Base-by-base conservation (phyloP, 2,888 invertebrate species). In the Macaria notata region DNA sequence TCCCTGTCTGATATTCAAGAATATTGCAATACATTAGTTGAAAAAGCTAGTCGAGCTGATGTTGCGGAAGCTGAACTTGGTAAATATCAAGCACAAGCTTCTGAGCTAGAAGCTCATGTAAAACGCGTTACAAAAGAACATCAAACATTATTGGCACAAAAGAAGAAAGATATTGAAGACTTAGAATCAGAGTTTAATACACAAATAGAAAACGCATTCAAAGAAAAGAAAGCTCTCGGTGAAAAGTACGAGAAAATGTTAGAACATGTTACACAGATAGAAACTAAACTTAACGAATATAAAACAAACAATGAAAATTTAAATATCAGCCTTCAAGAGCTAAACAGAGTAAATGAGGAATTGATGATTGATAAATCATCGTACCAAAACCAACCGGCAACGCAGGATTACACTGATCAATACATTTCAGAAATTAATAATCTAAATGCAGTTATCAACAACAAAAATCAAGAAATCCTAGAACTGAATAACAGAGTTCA, bases 381-480 rank as follows among this genome's bases (percentile, higher is more conserved):
- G 29, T 64, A 65, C 29, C 70, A 65, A 62, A 72, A 79, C 46
- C 69, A 73, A 44, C 55, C 45, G 44, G 52, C 63, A 48, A 29
- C 70, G 2, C 79, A 92, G 7, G 90, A 91, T 73, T 91, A 89
- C 67, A 90, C 91, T 5, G 90, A 90, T 56, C 90, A 90, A 63
- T 91, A 89, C 63, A 80, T 91, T 63, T 89, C 77, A 66, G 94
- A 94, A 81, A 93, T 94, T 68, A 93, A 93, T 67, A 92, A 90
- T 42, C 76, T 94, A 0, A 92, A 92, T 53, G 86, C 92, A 52
- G 65, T 92, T 39, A 70, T 94, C 3, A 85, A 85, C 39, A 86
- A 79, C 56, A 92, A 92, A 74, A 92, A 92, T 69, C 73, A 86
- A 38, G 87, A 93, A 66, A 88, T 93, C 53, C 77, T 80, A 38